Base-by-base conservation (phyloP, 2,888 invertebrate species). In the Noctua janthina region DNA sequence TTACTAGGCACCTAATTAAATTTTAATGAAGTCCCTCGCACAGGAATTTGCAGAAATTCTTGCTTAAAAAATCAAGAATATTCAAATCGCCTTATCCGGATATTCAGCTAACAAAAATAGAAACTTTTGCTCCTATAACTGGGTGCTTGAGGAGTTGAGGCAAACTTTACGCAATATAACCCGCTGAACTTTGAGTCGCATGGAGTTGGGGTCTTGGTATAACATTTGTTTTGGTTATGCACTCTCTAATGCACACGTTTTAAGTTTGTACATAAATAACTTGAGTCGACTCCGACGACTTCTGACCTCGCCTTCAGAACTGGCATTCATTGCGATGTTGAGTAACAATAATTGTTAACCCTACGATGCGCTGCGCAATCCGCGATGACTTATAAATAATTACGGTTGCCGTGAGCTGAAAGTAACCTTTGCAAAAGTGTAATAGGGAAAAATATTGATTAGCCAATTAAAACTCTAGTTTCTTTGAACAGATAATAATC, bases 221-320 rank as follows among this genome's bases (percentile, higher is more conserved):
- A 80, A 90, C 84, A 88, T 91, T 91, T 87, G 90, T 89, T 90
- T 87, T 85, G 85, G 86, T 88, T 91, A 90, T 90, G 90, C 89
- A 89, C 86, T 90, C 88, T 87, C 87, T 87, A 85, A 89, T 87
- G 84, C 83, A 84, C 88, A 88, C 89, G 87, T 89, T 88, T 86
- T 82, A 88, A 90, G 84, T 90, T 91, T 79, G 83, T 87, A 87
- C 87, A 90, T 91, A 90, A 90, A 90, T 89, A 89, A 87, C 87
- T 78, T 87, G 74, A 75, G 77, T 81, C 64, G 86, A 89, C 84
- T 86, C 82, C 83, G 86, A 89, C 87, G 73, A 87, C 91, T 91
- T 91, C 89, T 91, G 91, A 92, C 92, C 92, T 91, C 91, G 87
- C 54, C 83, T 84, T 86, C 64, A 76, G 79, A 75, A 71, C 79